Evolutionary conservation across 2,888 invertebrate genomes (phyloP).

Genomic region (Melieria omissa): DNA sequence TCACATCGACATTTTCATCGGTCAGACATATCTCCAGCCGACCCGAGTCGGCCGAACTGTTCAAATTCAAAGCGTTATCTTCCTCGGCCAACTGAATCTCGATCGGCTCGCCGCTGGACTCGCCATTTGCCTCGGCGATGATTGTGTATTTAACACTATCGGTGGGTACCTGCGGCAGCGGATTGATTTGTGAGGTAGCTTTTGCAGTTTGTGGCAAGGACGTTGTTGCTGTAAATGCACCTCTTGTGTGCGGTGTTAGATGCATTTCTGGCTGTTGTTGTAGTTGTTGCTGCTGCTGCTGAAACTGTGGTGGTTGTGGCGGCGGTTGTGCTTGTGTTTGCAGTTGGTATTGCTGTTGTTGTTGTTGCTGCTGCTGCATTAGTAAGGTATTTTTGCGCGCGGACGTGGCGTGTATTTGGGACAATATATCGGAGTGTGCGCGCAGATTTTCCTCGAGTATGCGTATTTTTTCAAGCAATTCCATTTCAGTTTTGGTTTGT

Average conservation of each 20-base stretch:
- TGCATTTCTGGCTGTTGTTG: constrained; percentile 45
- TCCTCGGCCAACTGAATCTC: constrained; percentile 56
- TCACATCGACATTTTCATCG: constrained; percentile 36
- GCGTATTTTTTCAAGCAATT: constrained; percentile 52
- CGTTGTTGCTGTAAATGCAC: background rate
- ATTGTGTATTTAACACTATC: constrained; percentile 57
- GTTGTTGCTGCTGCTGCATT: constrained; percentile 26
- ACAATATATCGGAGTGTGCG: constrained; percentile 52
- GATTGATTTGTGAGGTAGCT: constrained; percentile 37
- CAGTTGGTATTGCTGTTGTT: background rate
- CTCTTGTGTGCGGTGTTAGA: constrained; percentile 18
- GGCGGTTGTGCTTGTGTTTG: constrained; percentile 4
- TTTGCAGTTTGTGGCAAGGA: constrained; percentile 23
- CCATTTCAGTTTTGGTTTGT: constrained; percentile 45
- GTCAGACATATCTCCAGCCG: constrained; percentile 57
- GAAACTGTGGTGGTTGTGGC: constrained; percentile 29
- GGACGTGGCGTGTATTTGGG: constrained; percentile 51
- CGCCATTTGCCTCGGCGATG: constrained; percentile 47
- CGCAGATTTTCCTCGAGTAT: constrained; percentile 53
- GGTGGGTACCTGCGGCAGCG: constrained; percentile 23
- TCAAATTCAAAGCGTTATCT: constrained; percentile 52
- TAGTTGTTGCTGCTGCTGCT: constrained; percentile 27
- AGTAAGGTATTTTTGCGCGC: constrained; percentile 31
- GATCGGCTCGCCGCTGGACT: constrained; percentile 51
- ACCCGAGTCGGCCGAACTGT: constrained; percentile 55